Evolutionary conservation across 2,113 vertebrate species (phyloP).

Genomic region (Odocoileus virginianus): DNA sequence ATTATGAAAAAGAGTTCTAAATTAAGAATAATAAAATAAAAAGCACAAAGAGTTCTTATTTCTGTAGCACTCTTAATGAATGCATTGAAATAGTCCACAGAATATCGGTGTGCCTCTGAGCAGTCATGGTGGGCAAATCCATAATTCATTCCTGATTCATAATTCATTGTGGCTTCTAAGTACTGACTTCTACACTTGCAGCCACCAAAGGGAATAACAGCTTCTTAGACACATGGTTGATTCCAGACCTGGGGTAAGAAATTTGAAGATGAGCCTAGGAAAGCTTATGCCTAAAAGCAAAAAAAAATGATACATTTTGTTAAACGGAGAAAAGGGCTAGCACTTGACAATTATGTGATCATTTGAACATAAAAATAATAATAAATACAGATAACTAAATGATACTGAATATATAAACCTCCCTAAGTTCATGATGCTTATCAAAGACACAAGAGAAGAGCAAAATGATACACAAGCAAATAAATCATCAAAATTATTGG

Average conservation of each 20-base stretch:
- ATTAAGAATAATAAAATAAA: neutral
- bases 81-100: neutral
- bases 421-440: neutral
- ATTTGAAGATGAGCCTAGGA: neutral
- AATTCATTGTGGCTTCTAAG: neutral
- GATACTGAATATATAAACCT: neutral
- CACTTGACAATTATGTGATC: neutral
- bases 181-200: accelerated
- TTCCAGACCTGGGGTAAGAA: neutral
- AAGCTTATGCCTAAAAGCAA: neutral
- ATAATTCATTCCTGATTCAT: neutral
- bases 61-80: neutral
- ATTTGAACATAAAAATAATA: neutral
- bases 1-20: neutral
- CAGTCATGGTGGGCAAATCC: neutral
- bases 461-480: neutral
- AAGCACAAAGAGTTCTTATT: neutral
- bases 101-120: neutral
- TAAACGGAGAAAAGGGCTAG: neutral
- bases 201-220: neutral
- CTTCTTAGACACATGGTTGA: neutral
- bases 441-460: neutral
- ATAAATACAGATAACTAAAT: neutral
- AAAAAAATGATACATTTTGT: neutral
- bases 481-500: neutral